Conservation (phyloP, 2,113 vertebrate genomes). For the Butorides virescens region DNA sequence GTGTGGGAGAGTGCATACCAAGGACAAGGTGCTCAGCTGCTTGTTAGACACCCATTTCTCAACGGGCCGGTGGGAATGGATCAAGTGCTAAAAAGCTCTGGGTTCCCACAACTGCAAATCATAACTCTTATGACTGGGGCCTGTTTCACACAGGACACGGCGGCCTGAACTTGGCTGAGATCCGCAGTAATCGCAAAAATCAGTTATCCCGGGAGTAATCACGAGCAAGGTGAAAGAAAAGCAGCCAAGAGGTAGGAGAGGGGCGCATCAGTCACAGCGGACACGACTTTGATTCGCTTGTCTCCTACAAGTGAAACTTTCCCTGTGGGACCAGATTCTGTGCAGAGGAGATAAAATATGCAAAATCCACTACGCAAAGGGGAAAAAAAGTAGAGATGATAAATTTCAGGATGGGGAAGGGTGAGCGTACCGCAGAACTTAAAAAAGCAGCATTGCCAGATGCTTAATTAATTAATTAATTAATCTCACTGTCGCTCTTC, state of each 20-base stretch:
- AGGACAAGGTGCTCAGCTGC: constrained; percentile 57
- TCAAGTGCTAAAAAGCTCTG: not conserved
- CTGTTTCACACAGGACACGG: not conserved
- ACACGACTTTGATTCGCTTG: not conserved
- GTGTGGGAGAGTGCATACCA: constrained; percentile 27
- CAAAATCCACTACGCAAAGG: rapidly evolving
- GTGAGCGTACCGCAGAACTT: not conserved
- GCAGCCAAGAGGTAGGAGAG: not conserved
- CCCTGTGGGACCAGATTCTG: not conserved
- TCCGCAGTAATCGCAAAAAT: not conserved
- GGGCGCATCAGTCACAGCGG: not conserved
- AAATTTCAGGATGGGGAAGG: not conserved
- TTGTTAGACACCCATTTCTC: constrained; percentile 43
- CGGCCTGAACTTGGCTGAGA: not conserved
- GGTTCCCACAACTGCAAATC: not conserved
- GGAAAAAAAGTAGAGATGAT: not conserved
- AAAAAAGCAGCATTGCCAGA: constrained; percentile 21
- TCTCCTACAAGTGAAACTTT: not conserved
- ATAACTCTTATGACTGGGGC: not conserved
- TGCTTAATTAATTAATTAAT: constrained; percentile 62
- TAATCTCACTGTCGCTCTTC: constrained; percentile 63
- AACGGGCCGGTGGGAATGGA: not conserved
- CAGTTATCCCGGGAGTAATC: not conserved
- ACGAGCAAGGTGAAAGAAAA: constrained; percentile 6
- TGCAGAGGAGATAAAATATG: not conserved